Base-by-base conservation (phyloP, 2,797 vertebrate genomes). In the Periparus ater region DNA sequence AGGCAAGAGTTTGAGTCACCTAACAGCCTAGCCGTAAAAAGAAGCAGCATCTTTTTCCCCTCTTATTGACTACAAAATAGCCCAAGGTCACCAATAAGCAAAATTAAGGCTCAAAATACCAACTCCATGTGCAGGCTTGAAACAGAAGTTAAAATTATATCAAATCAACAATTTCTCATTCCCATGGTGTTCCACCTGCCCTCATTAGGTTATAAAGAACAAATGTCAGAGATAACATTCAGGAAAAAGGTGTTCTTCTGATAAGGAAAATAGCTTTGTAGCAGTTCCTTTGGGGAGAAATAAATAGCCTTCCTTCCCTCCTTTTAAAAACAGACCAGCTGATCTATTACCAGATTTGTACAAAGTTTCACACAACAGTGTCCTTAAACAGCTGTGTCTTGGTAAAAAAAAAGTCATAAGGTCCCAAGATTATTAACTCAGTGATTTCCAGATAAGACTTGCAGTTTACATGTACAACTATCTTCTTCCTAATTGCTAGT, bases 231-330 rank as follows among this genome's bases (percentile, higher is more conserved):
- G 94, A 96, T 91, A 97, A 88, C 88, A 77, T 91, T 83, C 95
- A 96, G 95, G 96, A 95, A 95, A 96, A 96, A 97, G 95, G 95
- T 96, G 93, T 93, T 97, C 50, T 89, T 96, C 80, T 96, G 94
- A 95, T 96, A 97, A 96, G 91, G 83, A 96, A 92, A 95, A 93
- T 11, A 82, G 88, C 83, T 94, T 94, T 95, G 75, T 87, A 91
- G 81, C 68, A 89, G 65, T 96, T 96, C 95, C 94, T 95, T 80
- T 92, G 54, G 72, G 82, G 55, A 83, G 58, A 95, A 96, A 93
- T 67, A 96, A 94, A 96, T 74, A 91, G 85, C 77, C 91, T 96
- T 96, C 94, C 95, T 95, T 96, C 93, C 95, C 94, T 89, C 78
- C 86, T 91, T 94, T 96, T 67, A 90, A 96, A 96, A 96, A 93